Percentiles rank a stretch among this genome's conserved stretches.
Conservation (phyloP, 2,888 invertebrate species). For the Leptinotarsa haldemani region DNA sequence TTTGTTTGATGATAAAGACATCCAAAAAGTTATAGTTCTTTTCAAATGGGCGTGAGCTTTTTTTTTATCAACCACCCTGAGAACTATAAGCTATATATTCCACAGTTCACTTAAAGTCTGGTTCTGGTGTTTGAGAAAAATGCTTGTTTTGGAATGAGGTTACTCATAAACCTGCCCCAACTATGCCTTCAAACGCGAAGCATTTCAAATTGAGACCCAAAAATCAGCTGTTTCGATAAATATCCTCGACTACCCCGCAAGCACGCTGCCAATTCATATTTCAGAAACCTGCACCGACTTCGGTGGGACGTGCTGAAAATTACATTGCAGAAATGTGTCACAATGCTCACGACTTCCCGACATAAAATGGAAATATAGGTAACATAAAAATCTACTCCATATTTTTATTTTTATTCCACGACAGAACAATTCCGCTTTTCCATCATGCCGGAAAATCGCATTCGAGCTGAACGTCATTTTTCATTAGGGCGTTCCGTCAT, state of each 20-base stretch:
- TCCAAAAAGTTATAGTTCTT: too few species aligned
- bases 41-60: too few species aligned
- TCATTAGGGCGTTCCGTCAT: slow-evolving; percentile 28
- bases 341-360: slow-evolving; percentile 30
- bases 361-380: slow-evolving; percentile 38
- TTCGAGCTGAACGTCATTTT: slow-evolving; percentile 27
- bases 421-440: slow-evolving; percentile 20
- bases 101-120: too few species aligned
- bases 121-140: too few species aligned
- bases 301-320: slow-evolving; percentile 34
- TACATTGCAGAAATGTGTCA: slow-evolving; percentile 37
- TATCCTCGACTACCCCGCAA: slow-evolving; percentile 2
- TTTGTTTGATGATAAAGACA: too few species aligned
- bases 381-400: slow-evolving; percentile 38
- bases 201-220: too few species aligned
- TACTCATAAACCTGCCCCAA: too few species aligned
- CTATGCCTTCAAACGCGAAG: too few species aligned
- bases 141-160: too few species aligned
- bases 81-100: too few species aligned
- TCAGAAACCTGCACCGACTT: slow-evolving; percentile 20
- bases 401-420: slow-evolving; percentile 32
- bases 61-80: too few species aligned
- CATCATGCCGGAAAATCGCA: slow-evolving; percentile 25
- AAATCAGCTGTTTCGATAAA: not conserved
- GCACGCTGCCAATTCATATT: slow-evolving; percentile 34